Evolutionary conservation across 2,888 invertebrate species (phyloP), one percentile per base, ranked within the genome.

Genomic region (Bombylius major): DNA sequence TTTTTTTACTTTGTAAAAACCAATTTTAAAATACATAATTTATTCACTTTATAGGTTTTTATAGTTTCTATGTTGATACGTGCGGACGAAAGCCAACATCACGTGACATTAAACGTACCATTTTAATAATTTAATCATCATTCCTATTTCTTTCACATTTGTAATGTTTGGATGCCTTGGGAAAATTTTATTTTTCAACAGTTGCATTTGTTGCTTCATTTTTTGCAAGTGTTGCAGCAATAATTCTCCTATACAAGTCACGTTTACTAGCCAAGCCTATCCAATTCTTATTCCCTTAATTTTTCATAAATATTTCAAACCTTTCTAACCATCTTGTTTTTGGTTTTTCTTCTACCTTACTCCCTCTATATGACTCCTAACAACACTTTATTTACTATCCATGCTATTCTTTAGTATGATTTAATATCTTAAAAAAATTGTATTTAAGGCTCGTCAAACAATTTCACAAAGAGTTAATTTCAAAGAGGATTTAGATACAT

Each of bases 151-250:
- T 23, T 84, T 84, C 67, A 78, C 84, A 32, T 91, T 84, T 68
- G 80, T 89, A 4, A 72, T 82, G 56, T 83, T 82, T 66, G 78
- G 87, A 59, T 91, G 90, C 68, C 61, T 79, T 72, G 49, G 89
- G 89, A 14, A 77, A 81, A 64, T 87, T 84, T 69, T 84, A 85
- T 70, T 77, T 84, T 62, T 70, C 82, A 52, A 82, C 86, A 4
- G 81, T 83, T 52, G 83, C 86, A 6, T 87, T 84, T 66, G 56
- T 87, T 51, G 89, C 90, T 44, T 82, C 86, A 31, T 83, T 88
- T 67, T 65, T 87, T 33, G 82, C 86, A 13, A 84, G 86, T 65
- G 77, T 84, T 14, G 75, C 82, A 62, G 84, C 89, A 49, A 23
- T 23, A 3, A 23, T 23, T 23, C 23, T 23, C 23, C 23, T 23